phyloP scores from a whole-genome alignment of 53 echinoderm and acorn worm genomes.

The Holothuria leucospilota region DNA sequence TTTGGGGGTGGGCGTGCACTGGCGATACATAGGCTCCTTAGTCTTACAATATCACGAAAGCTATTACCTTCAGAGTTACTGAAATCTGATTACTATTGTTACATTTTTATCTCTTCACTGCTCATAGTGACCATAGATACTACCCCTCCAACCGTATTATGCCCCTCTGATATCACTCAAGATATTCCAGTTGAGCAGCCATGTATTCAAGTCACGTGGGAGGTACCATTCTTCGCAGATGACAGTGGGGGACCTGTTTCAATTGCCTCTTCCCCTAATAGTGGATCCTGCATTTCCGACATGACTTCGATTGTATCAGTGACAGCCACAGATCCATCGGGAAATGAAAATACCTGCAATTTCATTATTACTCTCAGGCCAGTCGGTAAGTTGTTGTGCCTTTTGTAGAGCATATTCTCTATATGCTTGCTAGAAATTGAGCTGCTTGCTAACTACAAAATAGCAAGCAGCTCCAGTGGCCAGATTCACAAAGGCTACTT shows the following conservation, averaged over 20 bases:
- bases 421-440: no score
- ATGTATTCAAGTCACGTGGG: conserved; percentile 22
- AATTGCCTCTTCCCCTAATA: background rate
- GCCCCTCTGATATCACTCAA: background rate
- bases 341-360: background rate
- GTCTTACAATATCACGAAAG: no score
- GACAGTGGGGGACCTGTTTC: conserved; percentile 17
- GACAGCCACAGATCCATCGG: conserved; percentile 7
- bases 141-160: background rate
- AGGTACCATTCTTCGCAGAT: conserved; percentile 8
- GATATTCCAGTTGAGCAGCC: conserved; percentile 7
- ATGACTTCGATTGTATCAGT: background rate
- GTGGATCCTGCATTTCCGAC: background rate
- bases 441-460: no score
- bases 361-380: background rate
- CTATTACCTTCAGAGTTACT: no score
- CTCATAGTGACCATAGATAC: background rate
- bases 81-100: no score
- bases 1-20: no score
- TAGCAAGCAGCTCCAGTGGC: no score
- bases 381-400: background rate
- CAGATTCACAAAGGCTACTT: no score
- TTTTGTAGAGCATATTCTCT: no score
- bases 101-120: background rate
- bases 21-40: no score